These are phyloP conservation scores for Tineola bisselliella DNA, from an alignment of 2,888 invertebrate genomes.

Conservation along the genomic window DNA sequence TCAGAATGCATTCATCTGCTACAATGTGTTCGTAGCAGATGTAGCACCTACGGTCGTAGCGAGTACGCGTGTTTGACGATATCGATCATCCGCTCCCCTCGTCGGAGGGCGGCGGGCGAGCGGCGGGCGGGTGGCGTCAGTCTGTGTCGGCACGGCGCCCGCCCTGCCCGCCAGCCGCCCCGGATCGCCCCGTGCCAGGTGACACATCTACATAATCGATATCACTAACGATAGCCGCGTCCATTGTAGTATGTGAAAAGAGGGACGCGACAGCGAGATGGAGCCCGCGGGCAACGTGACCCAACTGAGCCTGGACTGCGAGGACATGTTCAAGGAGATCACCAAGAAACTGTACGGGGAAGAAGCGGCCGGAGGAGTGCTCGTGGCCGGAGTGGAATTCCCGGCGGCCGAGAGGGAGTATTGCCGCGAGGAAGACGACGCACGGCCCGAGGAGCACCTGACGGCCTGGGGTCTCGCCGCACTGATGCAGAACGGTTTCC, in stretches of 20 bases:
- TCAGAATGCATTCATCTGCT: no score
- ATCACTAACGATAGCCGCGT: no score
- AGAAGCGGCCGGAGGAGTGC: slow-evolving; percentile 62
- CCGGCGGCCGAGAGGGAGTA: slow-evolving; percentile 33
- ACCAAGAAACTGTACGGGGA: slow-evolving; percentile 91
- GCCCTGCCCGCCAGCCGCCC: slow-evolving; percentile 21
- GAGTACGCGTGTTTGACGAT: not conserved
- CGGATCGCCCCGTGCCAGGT: slow-evolving; percentile 16
- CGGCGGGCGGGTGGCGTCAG: slow-evolving; percentile 20
- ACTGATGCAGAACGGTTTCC: slow-evolving; percentile 79
- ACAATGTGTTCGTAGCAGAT: no score
- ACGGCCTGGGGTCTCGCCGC: slow-evolving; percentile 80
- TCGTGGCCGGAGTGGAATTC: slow-evolving; percentile 55
- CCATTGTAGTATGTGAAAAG: no score
- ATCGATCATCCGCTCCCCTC: slow-evolving; percentile 17
- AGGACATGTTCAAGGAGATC: slow-evolving; percentile 92
- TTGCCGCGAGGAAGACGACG: slow-evolving; percentile 40
- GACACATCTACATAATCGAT: not conserved
- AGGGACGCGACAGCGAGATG: slow-evolving; percentile 4
- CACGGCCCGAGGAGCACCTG: slow-evolving; percentile 78
- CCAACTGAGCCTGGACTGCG: slow-evolving; percentile 72
- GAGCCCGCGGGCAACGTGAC: slow-evolving; percentile 19
- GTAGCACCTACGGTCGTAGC: not conserved
- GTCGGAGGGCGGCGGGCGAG: slow-evolving; percentile 14
- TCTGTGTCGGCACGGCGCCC: slow-evolving; percentile 19